These are phyloP conservation scores for Aromia moschata DNA, from an alignment of 2,888 invertebrate species.

Conservation along the genomic window DNA sequence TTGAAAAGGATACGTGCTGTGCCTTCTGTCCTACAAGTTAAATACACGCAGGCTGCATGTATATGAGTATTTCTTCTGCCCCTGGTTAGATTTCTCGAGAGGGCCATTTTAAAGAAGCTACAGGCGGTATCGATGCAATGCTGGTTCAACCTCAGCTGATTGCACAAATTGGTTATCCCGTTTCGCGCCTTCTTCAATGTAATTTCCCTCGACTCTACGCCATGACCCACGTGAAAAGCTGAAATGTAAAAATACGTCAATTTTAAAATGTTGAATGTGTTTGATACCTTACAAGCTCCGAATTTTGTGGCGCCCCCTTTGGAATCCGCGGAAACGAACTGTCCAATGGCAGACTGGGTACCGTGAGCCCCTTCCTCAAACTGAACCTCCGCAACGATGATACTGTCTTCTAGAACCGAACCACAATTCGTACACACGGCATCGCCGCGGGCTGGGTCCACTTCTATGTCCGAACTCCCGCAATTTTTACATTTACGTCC, in stretches of 20 bases:
- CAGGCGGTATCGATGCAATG: constrained; percentile 94
- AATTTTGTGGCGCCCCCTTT: constrained; percentile 85
- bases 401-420: constrained; percentile 93
- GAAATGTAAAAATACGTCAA: no score
- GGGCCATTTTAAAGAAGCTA: constrained; percentile 92
- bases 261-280: no score
- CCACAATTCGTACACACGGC: constrained; percentile 97
- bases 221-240: constrained; percentile 82
- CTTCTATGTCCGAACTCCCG: constrained; percentile 91
- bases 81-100: constrained; percentile 84
- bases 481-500: constrained; percentile 88
- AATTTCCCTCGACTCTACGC: constrained; percentile 91
- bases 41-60: constrained; percentile 96
- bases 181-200: constrained; percentile 89
- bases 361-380: constrained; percentile 94
- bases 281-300: constrained; percentile 74
- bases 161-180: constrained; percentile 85
- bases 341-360: constrained; percentile 87
- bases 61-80: constrained; percentile 91
- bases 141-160: constrained; percentile 87
- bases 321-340: constrained; percentile 91
- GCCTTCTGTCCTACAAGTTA: constrained; percentile 94
- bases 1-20: constrained; percentile 79
- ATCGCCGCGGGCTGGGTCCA: constrained; percentile 93
- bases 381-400: constrained; percentile 96